Evolutionary conservation across 2,888 invertebrate genomes (phyloP).

Genomic region (Eupithecia subfuscata): DNA sequence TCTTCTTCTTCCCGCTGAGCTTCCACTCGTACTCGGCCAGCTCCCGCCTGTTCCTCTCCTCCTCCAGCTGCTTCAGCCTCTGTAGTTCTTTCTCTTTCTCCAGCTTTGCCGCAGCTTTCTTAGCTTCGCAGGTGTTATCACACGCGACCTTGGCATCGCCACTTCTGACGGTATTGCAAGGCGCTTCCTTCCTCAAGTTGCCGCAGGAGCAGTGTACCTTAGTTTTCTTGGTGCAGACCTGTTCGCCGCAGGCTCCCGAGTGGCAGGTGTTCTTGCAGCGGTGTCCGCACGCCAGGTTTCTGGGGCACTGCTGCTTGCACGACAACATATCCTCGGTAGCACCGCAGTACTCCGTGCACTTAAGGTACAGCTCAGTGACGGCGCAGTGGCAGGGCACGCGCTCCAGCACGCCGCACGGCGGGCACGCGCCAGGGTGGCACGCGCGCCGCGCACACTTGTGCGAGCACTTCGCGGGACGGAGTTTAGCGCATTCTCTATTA

Average conservation of each 20-base stretch:
- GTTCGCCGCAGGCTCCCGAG: constrained; percentile 87
- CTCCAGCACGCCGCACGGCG: constrained; percentile 88
- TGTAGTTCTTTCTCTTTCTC: constrained; percentile 83
- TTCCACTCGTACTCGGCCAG: constrained; percentile 91
- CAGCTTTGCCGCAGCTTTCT: constrained; percentile 80
- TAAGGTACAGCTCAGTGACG: constrained; percentile 88
- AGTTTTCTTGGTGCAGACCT: constrained; percentile 90
- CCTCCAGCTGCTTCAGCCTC: constrained; percentile 84
- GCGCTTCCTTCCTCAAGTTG: constrained; percentile 88
- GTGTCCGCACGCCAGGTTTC: constrained; percentile 94
- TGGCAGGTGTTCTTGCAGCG: constrained; percentile 90
- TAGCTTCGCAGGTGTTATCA: constrained; percentile 86
- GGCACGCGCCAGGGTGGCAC: constrained; percentile 90
- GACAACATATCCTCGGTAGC: constrained; percentile 79
- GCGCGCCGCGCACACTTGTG: constrained; percentile 88
- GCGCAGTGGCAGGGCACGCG: constrained; percentile 92
- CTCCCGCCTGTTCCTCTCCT: constrained; percentile 88
- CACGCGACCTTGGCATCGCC: constrained; percentile 82
- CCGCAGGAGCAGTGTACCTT: constrained; percentile 91
- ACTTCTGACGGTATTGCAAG: constrained; percentile 84
- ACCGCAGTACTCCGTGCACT: constrained; percentile 87
- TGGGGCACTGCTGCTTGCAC: constrained; percentile 94
- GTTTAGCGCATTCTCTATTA: constrained; percentile 83
- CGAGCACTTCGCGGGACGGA: constrained; percentile 88
- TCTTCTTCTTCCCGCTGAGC: constrained; percentile 87